Conservation (phyloP, 1,140 invertebrate species). For the Eurosta solidaginis region DNA sequence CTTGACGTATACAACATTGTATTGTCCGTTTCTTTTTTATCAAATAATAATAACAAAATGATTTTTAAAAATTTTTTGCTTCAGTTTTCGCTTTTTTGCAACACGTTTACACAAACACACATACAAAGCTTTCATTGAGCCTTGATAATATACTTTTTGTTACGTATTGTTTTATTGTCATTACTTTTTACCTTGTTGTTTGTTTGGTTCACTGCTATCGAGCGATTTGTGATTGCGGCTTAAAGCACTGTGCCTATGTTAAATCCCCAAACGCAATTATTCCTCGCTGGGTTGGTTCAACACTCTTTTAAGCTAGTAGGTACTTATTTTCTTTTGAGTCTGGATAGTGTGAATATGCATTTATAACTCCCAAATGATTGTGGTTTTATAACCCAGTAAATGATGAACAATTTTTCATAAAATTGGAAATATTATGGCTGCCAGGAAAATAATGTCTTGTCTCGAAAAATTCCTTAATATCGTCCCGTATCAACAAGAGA, state of each 20-base stretch:
- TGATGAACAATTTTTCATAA: too few relatives aligned
- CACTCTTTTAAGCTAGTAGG: not conserved
- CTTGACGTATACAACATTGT: not conserved
- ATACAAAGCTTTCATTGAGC: not conserved
- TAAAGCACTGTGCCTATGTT: not conserved
- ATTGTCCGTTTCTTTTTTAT: slow-evolving; percentile 5
- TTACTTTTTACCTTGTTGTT: not conserved
- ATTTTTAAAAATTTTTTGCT: slow-evolving; percentile 12
- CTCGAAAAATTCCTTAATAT: too few relatives aligned
- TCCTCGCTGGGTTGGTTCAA: not conserved
- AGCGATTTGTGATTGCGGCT: slow-evolving; percentile 32
- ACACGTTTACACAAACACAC: not conserved
- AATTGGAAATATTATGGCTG: too few relatives aligned
- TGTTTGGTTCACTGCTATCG: not conserved
- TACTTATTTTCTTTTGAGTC: not conserved
- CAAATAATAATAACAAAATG: slow-evolving; percentile 23
- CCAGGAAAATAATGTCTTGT: too few relatives aligned
- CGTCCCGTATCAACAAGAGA: too few relatives aligned
- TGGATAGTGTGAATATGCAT: too few relatives aligned
- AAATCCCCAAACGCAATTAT: not conserved
- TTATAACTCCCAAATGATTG: too few relatives aligned
- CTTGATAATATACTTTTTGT: not conserved
- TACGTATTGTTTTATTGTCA: not conserved
- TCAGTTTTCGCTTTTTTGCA: slow-evolving; percentile 12
- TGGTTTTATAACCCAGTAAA: too few relatives aligned